Base-by-base conservation (phyloP, 2,888 invertebrate species). In the Pharmacophagus antenor region DNA sequence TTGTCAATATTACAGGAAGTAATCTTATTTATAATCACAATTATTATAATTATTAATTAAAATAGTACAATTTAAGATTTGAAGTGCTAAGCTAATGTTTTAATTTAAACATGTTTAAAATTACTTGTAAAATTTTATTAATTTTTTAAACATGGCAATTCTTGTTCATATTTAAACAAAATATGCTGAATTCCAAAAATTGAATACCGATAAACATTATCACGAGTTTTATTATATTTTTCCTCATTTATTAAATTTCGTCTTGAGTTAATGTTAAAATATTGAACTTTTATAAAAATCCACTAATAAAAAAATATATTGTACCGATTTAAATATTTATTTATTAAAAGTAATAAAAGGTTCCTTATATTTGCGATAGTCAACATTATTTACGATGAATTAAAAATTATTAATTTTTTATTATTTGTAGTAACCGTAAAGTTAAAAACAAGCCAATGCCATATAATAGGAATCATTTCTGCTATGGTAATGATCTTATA, bases 61-160 rank as follows among this genome's bases (percentile, higher is more conserved):
- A 55, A 55, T 27, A 46, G 47, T 61, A 53, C 31, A 56, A 47
- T 51, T 44, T 55, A 58, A 17, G 12, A 10, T 20, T 20, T 31
- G 42, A 58, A 63, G 22, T 56, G 65, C 57, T 65, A 70, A 72
- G 69, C 67, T 67, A 62, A 60, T 63, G 62, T 65, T 51, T 56
- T 54, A 67, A 54, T 62, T 17, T 18, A 64, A 62, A 60, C 58
- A 52, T 55, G 56, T 41, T 23, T 53, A 54, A 52, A 47, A 59
- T 62, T 61, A 63, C 62, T 65, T 65, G 63, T 68, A 65, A 67
- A 41, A 60, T 42, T 65, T 62, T 67, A 72, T 72, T 88, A 90
- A 90, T 90, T 90, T 90, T 90, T 90, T 90, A 82, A 80, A 88
- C 90, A 91, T 90, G 90, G 90, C 90, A 79, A 72, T 71, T 76